Evolutionary conservation across 2,888 invertebrate species (phyloP), one percentile per base, ranked within the genome.

Genomic region (Lasioglossum leucozonium): DNA sequence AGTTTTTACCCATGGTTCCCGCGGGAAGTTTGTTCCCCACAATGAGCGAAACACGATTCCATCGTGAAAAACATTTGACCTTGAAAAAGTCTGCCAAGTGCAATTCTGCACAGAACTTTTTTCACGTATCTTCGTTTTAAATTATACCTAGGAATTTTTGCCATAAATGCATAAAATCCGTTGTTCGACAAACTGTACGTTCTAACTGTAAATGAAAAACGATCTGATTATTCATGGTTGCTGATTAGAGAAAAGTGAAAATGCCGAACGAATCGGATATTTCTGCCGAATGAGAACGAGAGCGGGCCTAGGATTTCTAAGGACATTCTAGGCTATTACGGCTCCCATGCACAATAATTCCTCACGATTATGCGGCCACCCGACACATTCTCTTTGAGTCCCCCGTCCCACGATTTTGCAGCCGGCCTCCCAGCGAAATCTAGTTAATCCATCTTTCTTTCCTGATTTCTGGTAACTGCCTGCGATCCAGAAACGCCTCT

Each of bases 361-460:
- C 84, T 65, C 82, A 79, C 79, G 77, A 84, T 81, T 86, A 85
- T 86, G 65, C 82, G 37, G 22, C 58, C 40, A 67, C 30, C 67
- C 71, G 77, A 77, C 80, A 79, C 76, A 80, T 85, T 85, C 86
- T 77, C 78, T 34, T 72, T 34, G 69, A 58, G 58, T 44, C 22
- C 26, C 26, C 10, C 62, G 67, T 82, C 77, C 80, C 81, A 77
- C 81, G 77, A 79, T 86, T 82, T 69, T 55, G 55, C 37, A 44
- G 42, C 13, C 73, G 76, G 83, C 80, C 71, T 72, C 82, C 80
- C 51, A 76, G 69, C 80, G 80, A 82, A 79, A 79, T 77, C 82
- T 74, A 80, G 84, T 88, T 88, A 81, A 75, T 84, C 73, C 75
- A 47, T 75, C 75, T 86, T 81, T 86, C 74, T 73, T 79, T 76